phyloP scores from a whole-genome alignment of 37 sponge, comb jelly and placozoan species.

The Ephydatia muelleri region DNA sequence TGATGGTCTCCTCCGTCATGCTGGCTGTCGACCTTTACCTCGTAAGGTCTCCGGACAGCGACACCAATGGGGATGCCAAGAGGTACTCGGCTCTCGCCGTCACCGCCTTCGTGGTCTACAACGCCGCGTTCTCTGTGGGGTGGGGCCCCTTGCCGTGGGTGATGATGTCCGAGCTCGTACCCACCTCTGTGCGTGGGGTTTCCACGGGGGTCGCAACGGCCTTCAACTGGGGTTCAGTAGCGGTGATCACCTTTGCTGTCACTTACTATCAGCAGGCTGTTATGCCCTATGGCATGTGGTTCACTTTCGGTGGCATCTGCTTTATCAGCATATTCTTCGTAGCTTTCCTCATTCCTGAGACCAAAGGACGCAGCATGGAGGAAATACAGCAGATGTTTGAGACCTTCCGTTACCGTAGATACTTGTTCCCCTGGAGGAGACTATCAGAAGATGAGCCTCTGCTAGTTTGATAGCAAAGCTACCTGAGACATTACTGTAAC shows the following conservation, averaged over 20 bases:
- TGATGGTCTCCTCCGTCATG: constrained; percentile 21
- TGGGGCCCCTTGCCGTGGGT: constrained; percentile 70
- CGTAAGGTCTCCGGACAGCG: neutral
- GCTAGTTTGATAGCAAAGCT: neutral
- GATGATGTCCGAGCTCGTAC: constrained; percentile 45
- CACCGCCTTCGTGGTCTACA: constrained; percentile 17
- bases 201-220: constrained; percentile 29
- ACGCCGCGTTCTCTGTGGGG: constrained; percentile 34
- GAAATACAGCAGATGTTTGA: constrained; percentile 61
- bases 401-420: neutral
- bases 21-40: constrained; percentile 39
- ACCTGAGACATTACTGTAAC: neutral
- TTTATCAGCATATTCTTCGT: constrained; percentile 46
- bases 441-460: neutral
- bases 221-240: constrained; percentile 1
- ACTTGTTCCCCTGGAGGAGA: neutral
- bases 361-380: constrained; percentile 61
- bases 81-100: constrained; percentile 24
- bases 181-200: constrained; percentile 27
- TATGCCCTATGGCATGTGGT: constrained; percentile 16
- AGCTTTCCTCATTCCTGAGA: constrained; percentile 61
- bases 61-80: neutral
- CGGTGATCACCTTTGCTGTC: constrained; percentile 18
- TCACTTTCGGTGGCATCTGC: constrained; percentile 17
- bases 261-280: neutral